Base-by-base conservation (phyloP, 2,113 vertebrate genomes). In the Daboia siamensis region DNA sequence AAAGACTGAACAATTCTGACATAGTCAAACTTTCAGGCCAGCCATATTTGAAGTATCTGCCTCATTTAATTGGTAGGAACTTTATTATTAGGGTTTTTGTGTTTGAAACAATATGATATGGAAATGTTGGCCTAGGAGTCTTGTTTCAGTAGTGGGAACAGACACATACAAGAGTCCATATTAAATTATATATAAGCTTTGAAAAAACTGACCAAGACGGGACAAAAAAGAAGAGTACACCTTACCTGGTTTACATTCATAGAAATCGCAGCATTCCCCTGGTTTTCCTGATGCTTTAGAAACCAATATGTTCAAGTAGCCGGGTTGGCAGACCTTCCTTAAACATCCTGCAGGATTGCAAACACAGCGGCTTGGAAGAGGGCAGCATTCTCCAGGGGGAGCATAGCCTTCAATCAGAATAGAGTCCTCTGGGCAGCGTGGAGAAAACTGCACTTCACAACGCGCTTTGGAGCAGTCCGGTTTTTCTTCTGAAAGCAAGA, bases 191-290 rank as follows among this genome's bases (percentile, higher is more conserved):
- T 21, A 12, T 91, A 21, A 89, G 20, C 44, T 33, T 29, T 64
- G n/a, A 11, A 46, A 88, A 33, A 59, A 52, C 12, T 85, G 33
- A 46, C 12, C 12, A 69, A n/a, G 11, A 9, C 1, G n/a, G 29
- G 2, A 9, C 3, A 39, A 15, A 39, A 12, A 15, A 11, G 29
- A 8, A 54, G 52, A 9, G 54, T 51, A 56, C 29, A 92, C 69
- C 89, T 95, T 97, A 99, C 98, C 98, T 98, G 98, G 98, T 96
- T 99, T 99, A 97, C 98, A 99, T 97, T 98, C 98, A 96, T 98
- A 99, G 91, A 98, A 98, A 97, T 99, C 98, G 95, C 98, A 99
- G 95, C 98, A 99, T 95, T 98, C 98, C 46, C 98, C 98, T 15
- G 98, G 98, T 91, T 98, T 98, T 95, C 98, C 98, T 86, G 98